These are phyloP conservation scores for Herpetotheres cachinnans DNA, from an alignment of 2,113 vertebrate species.

Conservation along the genomic window DNA sequence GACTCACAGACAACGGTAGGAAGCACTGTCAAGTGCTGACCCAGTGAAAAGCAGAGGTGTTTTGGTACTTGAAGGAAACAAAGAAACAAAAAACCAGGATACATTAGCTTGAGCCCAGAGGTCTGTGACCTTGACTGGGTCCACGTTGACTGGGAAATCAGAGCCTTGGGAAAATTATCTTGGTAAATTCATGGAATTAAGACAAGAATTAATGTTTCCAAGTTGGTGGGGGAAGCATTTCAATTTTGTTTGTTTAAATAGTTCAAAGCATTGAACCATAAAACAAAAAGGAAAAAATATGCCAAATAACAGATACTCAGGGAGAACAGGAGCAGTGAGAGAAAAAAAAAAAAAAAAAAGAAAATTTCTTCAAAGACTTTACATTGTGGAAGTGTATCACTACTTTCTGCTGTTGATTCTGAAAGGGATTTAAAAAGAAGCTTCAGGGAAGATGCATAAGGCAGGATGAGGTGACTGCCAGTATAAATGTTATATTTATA, in stretches of 20 bases:
- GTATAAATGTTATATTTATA: conserved; percentile 47
- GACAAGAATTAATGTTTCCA: not conserved
- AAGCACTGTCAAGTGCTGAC: not conserved
- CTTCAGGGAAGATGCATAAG: not conserved
- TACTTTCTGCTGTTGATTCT: not conserved
- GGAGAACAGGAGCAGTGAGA: not conserved
- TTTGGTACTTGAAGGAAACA: not conserved
- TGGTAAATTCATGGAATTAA: not conserved
- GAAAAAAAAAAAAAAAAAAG: not conserved
- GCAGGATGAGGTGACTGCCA: not conserved
- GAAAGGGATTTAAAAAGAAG: conserved; percentile 23
- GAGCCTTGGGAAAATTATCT: not conserved
- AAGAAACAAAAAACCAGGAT: not conserved
- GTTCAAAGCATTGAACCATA: not conserved
- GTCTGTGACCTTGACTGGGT: not conserved
- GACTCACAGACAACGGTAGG: not conserved
- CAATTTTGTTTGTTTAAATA: not conserved
- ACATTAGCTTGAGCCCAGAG: not conserved
- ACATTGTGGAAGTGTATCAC: not conserved
- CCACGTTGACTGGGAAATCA: not conserved
- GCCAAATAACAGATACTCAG: not conserved
- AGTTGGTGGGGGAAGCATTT: rapidly evolving
- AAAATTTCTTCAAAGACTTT: not conserved
- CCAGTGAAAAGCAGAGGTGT: not conserved
- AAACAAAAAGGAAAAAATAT: not conserved